Base-by-base conservation (phyloP, 2,797 vertebrate genomes). In the Alfaro cultratus region DNA sequence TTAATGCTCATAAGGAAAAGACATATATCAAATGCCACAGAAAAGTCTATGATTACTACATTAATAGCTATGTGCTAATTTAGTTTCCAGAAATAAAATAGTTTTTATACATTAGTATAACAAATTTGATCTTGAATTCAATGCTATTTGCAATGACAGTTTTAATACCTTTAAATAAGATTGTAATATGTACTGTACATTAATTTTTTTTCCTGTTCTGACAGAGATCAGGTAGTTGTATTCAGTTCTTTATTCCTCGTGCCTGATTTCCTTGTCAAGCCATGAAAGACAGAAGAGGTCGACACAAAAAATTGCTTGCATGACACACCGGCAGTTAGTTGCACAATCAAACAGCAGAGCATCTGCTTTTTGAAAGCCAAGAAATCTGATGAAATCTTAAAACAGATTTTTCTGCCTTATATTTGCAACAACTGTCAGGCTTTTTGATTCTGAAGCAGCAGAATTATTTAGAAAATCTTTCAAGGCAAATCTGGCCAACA, bases 291-390 rank as follows among this genome's bases (percentile, higher is more conserved):
- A 71, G 68, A 71, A 71, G 23, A 12, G 39, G 67, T 70, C 23
- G 41, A n/a, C 26, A 70, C 12, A 43, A 39, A n/a, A 13, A 45
- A 71, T 45, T 71, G 39, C 39, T 71, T 71, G 68, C 39, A n/a
- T 71, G 45, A 71, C 7, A 13, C 68, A 45, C 23, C 6, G 26
- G 41, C 68, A 70, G 12, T 6, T n/a, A 70, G 12, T 13, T 43
- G 41, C 68, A 71, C 23, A 45, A 45, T 13, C 41, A 43, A 71
- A 71, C 39, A 71, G 68, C 41, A 71, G 68, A 45, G 41, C 41
- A 15, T 26, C 67, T n/a, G 39, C 23, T 70, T 45, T n/a, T n/a
- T 71, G 68, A 71, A 71, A 71, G 23, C 68, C 68, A 71, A n/a
- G 23, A 71, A 45, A 71, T 45, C 68, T 71, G n/a, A 71, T 71